Percentiles rank a stretch among this genome's conserved stretches.
phyloP scores from a whole-genome alignment of 2,888 invertebrate species.

The Galeruca laticollis region DNA sequence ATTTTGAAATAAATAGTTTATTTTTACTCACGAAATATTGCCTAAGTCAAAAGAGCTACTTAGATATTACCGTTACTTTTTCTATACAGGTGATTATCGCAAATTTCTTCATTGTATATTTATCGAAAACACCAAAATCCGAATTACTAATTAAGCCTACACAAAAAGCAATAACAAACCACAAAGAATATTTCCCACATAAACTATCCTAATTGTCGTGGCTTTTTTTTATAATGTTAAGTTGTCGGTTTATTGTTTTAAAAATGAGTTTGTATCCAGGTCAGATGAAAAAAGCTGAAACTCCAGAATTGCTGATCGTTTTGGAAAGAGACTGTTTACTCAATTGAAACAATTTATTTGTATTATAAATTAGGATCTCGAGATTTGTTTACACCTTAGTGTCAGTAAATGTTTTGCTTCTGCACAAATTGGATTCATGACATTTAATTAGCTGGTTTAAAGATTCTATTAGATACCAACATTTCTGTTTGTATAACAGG shows the following conservation, averaged over 20 bases:
- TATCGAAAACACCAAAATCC: neutral
- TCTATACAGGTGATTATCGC: neutral
- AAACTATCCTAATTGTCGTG: neutral
- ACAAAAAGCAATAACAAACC: neutral
- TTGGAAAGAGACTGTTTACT: conserved; percentile 30
- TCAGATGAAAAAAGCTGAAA: conserved; percentile 5
- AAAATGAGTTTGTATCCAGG: neutral
- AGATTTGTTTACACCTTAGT: conserved; percentile 38
- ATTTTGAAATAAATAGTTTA: conserved; percentile 35
- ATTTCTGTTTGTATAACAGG: neutral
- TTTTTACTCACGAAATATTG: conserved; percentile 24
- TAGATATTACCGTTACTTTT: conserved; percentile 1
- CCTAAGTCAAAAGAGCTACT: neutral
- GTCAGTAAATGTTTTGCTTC: conserved; percentile 39
- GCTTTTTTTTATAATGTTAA: neutral
- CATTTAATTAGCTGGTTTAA: conserved; percentile 19
- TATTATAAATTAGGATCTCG: conserved; percentile 40
- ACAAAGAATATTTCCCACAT: neutral
- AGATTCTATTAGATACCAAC: conserved; percentile 22
- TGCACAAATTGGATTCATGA: conserved; percentile 37
- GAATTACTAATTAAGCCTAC: too few species aligned
- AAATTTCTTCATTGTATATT: neutral
- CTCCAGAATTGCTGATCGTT: conserved; percentile 24
- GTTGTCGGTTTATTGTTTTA: neutral
- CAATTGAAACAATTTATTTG: conserved; percentile 42